Base-by-base conservation (phyloP, 2,797 vertebrate genomes). In the Odontamblyopus rebecca region DNA sequence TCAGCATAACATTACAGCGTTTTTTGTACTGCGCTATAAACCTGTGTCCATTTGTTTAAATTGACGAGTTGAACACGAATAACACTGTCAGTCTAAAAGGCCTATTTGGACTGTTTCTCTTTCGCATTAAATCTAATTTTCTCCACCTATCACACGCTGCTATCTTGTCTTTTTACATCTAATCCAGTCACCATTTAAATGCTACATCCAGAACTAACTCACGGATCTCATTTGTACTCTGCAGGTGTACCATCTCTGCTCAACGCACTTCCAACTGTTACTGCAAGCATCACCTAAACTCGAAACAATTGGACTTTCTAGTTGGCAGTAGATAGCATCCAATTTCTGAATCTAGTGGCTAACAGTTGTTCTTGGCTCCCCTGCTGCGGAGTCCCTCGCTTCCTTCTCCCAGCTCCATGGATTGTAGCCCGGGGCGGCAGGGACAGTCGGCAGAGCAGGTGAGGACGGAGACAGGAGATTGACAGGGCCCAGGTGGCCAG, bases 401-500 rank as follows among this genome's bases (percentile, higher is more conserved):
- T 78, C 62, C 70, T 78, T 60, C 70, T 59, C 63, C 75, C 73
- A 70, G 63, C 70, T 27, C 74, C 61, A 75, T 57, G 38, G 70
- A 64, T 78, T 60, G 69, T 78, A 68, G 83, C 87, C 41, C 50
- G 71, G 35, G 85, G 89, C 80, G 72, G 41, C 0, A 59, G 76
- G 59, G 76, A 69, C 73, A 78, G 79, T 71, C 68, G 71, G 67
- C 16, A 69, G 74, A 62, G 78, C 87, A 88, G 84, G 87, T 90
- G 76, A 70, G 82, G 74, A 70, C 67, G 71, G 57, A 69, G 66
- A 38, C 54, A 54, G 69, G 59, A 70, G 74, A 85, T 67, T 87
- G 86, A 86, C 80, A 77, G 81, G 73, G 72, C 86, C 85, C 91
- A 90, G 89, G 86, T 91, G 89, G 86, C 84, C 75, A 71, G 77